phyloP scores from a whole-genome alignment of 1,140 invertebrate genomes.

The Lethocerus indicus region DNA sequence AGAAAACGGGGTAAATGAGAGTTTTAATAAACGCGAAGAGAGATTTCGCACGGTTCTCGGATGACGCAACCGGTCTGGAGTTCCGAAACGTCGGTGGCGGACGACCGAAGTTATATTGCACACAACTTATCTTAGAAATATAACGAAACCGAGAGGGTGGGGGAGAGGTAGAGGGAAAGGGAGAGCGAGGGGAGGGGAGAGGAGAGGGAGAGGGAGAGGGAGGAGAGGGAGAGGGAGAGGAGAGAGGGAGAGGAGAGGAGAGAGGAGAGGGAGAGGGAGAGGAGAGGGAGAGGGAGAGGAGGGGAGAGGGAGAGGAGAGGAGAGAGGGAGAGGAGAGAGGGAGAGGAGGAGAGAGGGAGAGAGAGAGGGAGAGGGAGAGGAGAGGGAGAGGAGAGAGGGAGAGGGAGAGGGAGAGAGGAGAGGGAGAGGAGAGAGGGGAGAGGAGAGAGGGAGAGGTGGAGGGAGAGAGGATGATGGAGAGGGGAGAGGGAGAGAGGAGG shows the following conservation, averaged over 20 bases:
- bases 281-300: neutral
- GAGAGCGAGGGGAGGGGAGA: neutral
- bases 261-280: neutral
- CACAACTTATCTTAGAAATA: no score
- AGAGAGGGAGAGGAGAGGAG: no score
- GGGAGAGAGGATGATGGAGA: neutral
- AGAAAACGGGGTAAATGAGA: no score
- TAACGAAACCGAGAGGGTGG: neutral
- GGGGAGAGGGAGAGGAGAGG: neutral
- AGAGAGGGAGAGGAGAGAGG: neutral
- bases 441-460: neutral
- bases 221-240: neutral
- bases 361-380: neutral
- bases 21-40: no score
- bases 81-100: no score
- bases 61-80: no score
- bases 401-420: constrained; percentile 7
- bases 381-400: neutral
- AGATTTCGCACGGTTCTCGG: no score
- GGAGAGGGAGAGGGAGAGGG: no score
- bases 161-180: neutral
- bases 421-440: neutral
- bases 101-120: no score
- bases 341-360: neutral
- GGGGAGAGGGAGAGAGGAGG: neutral